phyloP scores from a whole-genome alignment of 2,113 vertebrate species.

The Candoia aspera region DNA sequence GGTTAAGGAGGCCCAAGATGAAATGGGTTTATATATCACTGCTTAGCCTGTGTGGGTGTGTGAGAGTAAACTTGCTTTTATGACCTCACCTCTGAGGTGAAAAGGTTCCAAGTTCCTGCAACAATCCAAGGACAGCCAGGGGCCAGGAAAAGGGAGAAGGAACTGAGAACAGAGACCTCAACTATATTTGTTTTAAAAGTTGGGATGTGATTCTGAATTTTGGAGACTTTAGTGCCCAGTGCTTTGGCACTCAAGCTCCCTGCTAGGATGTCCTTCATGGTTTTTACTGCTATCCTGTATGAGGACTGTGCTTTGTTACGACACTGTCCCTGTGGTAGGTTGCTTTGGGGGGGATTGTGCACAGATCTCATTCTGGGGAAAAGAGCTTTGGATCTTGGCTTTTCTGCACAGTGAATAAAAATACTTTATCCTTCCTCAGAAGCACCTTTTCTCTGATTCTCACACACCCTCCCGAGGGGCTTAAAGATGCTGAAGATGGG shows the following conservation, averaged over 20 bases:
- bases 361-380: background rate
- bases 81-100: slow-evolving; percentile 5
- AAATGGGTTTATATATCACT: fast-evolving
- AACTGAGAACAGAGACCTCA: background rate
- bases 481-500: background rate
- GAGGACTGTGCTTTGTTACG: too few species aligned
- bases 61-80: background rate
- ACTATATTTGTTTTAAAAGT: too few species aligned
- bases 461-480: background rate
- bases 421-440: background rate
- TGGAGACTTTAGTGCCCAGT: too few species aligned
- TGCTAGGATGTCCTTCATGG: background rate
- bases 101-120: background rate
- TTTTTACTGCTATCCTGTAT: background rate
- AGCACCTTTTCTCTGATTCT: background rate
- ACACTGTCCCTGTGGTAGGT: background rate
- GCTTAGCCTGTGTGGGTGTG: background rate
- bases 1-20: too few species aligned
- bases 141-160: background rate
- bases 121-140: background rate
- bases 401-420: background rate
- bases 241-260: too few species aligned
- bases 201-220: background rate
- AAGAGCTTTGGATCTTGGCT: background rate
- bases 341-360: background rate